Percentiles rank a stretch among this genome's conserved stretches.
Evolutionary conservation across 2,888 invertebrate species (phyloP).

Genomic region (Dichetophora obliterata): DNA sequence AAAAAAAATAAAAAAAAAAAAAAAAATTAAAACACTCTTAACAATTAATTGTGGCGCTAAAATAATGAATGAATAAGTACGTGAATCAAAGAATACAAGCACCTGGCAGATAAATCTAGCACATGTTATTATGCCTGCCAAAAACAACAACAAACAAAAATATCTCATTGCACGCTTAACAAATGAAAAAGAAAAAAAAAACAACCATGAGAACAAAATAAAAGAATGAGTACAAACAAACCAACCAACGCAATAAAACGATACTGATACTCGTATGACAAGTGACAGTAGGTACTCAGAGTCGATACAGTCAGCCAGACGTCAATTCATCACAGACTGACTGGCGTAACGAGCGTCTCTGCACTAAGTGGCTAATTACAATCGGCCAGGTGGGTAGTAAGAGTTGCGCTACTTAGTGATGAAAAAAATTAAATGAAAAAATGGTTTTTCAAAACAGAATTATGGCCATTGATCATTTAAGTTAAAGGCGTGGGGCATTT

Average conservation of each 20-base stretch:
- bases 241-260: not conserved
- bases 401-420: not conserved
- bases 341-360: not conserved
- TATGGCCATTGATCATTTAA: too few relatives aligned
- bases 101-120: not conserved
- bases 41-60: not conserved
- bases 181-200: not conserved
- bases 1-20: too few relatives aligned
- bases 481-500: too few relatives aligned
- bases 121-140: constrained; percentile 6
- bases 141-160: not conserved
- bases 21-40: not conserved
- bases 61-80: constrained; percentile 24
- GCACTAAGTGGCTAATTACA: not conserved
- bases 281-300: constrained; percentile 29
- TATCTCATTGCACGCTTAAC: not conserved
- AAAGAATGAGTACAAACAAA: not conserved
- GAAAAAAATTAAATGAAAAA: too few relatives aligned
- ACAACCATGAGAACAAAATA: not conserved
- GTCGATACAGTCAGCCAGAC: constrained; percentile 9
- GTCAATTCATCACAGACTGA: constrained; percentile 24
- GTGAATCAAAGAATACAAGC: not conserved
- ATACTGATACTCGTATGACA: constrained; percentile 18
- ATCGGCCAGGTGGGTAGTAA: not conserved
- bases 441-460: too few relatives aligned